phyloP scores from a whole-genome alignment of 1,140 invertebrate species.

The Lepidurus couesii region DNA sequence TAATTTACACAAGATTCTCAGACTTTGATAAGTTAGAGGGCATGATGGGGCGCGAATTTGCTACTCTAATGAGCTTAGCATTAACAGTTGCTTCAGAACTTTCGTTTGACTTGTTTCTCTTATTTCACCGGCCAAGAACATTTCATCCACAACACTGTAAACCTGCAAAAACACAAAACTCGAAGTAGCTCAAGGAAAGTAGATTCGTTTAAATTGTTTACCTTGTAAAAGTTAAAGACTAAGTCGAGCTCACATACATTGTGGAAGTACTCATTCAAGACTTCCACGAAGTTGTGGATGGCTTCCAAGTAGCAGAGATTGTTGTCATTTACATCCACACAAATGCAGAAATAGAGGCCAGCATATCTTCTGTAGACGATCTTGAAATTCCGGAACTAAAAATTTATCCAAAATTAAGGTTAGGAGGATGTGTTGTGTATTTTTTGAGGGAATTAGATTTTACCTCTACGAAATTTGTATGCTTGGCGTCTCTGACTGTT shows the following conservation, averaged over 20 bases:
- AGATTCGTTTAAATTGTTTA: slow-evolving; percentile 41
- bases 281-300: slow-evolving; percentile 99
- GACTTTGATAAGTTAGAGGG: not conserved
- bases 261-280: slow-evolving; percentile 99
- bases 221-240: slow-evolving; percentile 99
- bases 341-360: slow-evolving; percentile 98
- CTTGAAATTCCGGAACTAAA: slow-evolving; percentile 98
- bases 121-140: slow-evolving; percentile 99
- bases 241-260: slow-evolving; percentile 99
- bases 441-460: slow-evolving; percentile 32
- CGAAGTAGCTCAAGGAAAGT: not conserved
- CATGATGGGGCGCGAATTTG: not conserved
- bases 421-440: not conserved
- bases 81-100: slow-evolving; percentile 94
- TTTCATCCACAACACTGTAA: slow-evolving; percentile 99
- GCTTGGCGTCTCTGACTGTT: slow-evolving; percentile 97
- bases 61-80: slow-evolving; percentile 93
- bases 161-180: slow-evolving; percentile 64
- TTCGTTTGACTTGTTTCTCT: slow-evolving; percentile 99
- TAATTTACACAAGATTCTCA: slow-evolving; percentile 10
- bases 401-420: slow-evolving; percentile 38
- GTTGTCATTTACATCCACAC: slow-evolving; percentile 98
- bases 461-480: slow-evolving; percentile 99
- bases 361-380: slow-evolving; percentile 98
- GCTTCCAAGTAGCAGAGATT: slow-evolving; percentile 98